Evolutionary conservation across 2,797 vertebrate genomes (phyloP), one percentile per base, ranked within the genome.

Genomic region (Apogon talboti): DNA sequence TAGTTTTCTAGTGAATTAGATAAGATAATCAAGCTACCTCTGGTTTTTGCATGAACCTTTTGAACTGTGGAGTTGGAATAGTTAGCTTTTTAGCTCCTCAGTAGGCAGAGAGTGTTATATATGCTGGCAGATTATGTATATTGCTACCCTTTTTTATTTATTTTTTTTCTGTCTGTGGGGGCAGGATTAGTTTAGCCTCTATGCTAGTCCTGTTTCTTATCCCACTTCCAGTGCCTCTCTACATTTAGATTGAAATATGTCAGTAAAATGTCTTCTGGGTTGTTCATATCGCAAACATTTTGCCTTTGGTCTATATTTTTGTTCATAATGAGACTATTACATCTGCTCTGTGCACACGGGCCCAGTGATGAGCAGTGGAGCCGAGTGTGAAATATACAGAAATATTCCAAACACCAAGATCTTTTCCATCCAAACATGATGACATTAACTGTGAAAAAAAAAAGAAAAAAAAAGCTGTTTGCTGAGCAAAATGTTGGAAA

Each of bases 131-230:
- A 24, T 48, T 54, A 11, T 40, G 0, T 24, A 30, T 51, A 24
- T 41, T 58, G 11, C 12, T 50, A 8, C 2, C n/a, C 24, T 55
- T 7, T 11, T 75, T n/a, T 55, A 28, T 52, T 67, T 28, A 28
- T 64, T 9, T 33, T 61, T 61, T 48, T 66, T 72, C 14, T 45
- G 7, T 57, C n/a, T 61, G 41, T 11, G 21, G 16, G n/a, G 28
- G 40, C 40, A 71, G 30, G 35, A 56, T 61, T 64, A 49, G 50
- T 45, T 67, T 55, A 44, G 43, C 21, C 50, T 30, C 19, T 59
- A 12, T 38, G 4, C 35, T 19, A 6, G 19, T 55, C 38, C 16
- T 37, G 3, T 49, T 72, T 38, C 15, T 70, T 30, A 16, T 52
- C 54, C 37, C 21, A 56, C 10, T 46, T 72, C 33, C 43, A 42